Base-by-base conservation (phyloP, 2,113 vertebrate species). In the Phylloscopus trochiloides region DNA sequence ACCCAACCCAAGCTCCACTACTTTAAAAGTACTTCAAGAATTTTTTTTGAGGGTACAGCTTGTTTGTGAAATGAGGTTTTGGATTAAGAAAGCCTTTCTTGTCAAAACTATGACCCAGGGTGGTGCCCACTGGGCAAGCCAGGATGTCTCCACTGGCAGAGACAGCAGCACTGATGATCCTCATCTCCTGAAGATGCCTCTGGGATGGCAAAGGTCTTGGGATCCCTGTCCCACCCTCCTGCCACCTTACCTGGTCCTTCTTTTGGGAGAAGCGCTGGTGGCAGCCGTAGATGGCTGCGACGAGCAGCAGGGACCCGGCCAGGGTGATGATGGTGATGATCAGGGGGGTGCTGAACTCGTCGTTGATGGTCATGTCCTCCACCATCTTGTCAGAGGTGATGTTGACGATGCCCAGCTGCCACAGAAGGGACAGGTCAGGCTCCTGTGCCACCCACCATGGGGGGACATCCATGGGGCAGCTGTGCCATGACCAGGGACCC, bases 281-380 rank as follows among this genome's bases (percentile, higher is more conserved):
- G 93, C 98, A 98, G 92, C 98, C 98, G 0, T 98, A 98, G 87
- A 98, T 95, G 72, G 98, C 97, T 0, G 98, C 97, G 0, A 97
- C 32, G 1, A 98, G 97, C 42, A 98, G 96, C 81, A 98, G 91
- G 76, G 98, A 97, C 17, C 97, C 97, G 0, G 98, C 98, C 97
- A 98, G 96, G 73, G 97, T 98, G 80, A 98, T 57, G 5, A 98
- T 98, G 75, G 98, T 98, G 95, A 98, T 98, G 97, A 98, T 98
- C 14, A 98, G 96, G 4, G 98, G 98, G 0, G 92, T 97, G 96
- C 98, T 98, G 94, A 98, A 96, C 57, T 97, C 92, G 9, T 98
- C 98, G 2, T 94, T 97, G 2, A 92, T 93, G 5, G 85, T 5
- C 70, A 67, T 47, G 22, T 97, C 94, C 14, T 94, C 73, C 4